Evolutionary conservation across 2,888 invertebrate species (phyloP), one percentile per base, ranked within the genome.

Genomic region (Cheilosia vernalis): DNA sequence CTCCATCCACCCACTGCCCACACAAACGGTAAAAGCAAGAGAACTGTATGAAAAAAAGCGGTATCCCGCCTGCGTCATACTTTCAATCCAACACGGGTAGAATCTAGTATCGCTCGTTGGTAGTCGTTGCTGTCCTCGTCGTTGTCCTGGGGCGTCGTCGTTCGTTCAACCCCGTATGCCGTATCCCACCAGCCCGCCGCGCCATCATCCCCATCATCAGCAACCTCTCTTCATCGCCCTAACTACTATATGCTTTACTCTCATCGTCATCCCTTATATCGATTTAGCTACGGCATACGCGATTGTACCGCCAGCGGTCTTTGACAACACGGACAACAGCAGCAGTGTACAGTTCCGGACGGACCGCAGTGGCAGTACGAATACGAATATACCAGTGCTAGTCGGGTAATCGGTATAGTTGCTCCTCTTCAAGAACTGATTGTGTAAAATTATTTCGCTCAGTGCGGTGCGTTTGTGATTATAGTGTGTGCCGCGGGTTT

Each of bases 51-150:
- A 30, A 60, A 42, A 82, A 84, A 69, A 84, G 83, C 83, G 83
- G 83, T 84, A 84, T 84, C 84, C 85, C 85, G 81, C 80, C 85
- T 85, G 85, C 85, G 85, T 85, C 81, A 66, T 81, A 56, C 81
- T 85, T 72, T 56, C 15, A 77, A 37, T 72, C 21, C 17, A 70
- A 81, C 61, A 77, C 72, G 76, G 70, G 58, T 66, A 56, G 47
- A 40, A 30, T 30, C 30, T 30, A 30, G 64, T 67, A 84, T 84
- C 84, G 84, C 84, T 79, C 51, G 79, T 64, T 79, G 69, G 69
- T 64, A 66, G 73, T 66, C 72, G 81, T 81, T 30, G 27, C 47
- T 64, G 69, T 72, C 60, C 40, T 61, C 51, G 10, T 51, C 44
- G 49, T 30, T 40, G 66, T 56, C 70, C 58, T 63, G 64, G 44